Base-by-base conservation (phyloP, 2,888 invertebrate genomes). In the Steinernema hermaphroditum region DNA sequence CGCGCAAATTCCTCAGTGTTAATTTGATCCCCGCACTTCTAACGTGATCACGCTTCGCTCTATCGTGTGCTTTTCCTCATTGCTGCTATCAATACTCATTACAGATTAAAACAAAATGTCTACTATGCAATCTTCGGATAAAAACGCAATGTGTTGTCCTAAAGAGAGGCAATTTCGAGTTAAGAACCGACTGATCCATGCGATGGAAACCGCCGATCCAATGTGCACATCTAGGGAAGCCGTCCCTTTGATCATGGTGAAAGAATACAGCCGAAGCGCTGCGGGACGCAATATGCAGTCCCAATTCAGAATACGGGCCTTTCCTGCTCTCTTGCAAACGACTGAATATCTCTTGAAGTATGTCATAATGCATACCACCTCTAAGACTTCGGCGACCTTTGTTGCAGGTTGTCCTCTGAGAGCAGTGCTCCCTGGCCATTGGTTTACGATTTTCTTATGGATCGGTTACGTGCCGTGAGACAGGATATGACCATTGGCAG, bases 171-270 rank as follows among this genome's bases (percentile, higher is more conserved):
- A 27, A 9, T 54, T 54, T 16, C 54, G 54, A 14, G 27, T 8
- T 6, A 54, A 54, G 27, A 54, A 54, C 24, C 54, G 27, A 22
- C 54, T 54, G 6, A 27, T 54, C 6, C 54, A 54, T 22, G 24
- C 27, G 54, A 54, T 54, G 54, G 54, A 54, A 54, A 54, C 24
- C 16, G 54, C 6, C 6, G 16, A 54, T 27, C 54, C 54, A 27
- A 6, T 27, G 22, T 6, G 54, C 27, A 24, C 54, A 22, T 27
- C 54, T 2, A 9, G 27, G 19, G 27, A 22, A 8, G 24, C 19
- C n/a, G 54, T 54, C 1, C 54, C 6, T 22, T 2, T 24, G 24
- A 9, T 6, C 6, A 54, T 54, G 54, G 54, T 54, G 8, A 54
- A 54, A 27, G 54, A 54, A 24, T 54, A 54, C 54, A 24, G 24